These are phyloP conservation scores for Phymatocera aterrima DNA, from an alignment of 2,888 invertebrate genomes.

Conservation along the genomic window DNA sequence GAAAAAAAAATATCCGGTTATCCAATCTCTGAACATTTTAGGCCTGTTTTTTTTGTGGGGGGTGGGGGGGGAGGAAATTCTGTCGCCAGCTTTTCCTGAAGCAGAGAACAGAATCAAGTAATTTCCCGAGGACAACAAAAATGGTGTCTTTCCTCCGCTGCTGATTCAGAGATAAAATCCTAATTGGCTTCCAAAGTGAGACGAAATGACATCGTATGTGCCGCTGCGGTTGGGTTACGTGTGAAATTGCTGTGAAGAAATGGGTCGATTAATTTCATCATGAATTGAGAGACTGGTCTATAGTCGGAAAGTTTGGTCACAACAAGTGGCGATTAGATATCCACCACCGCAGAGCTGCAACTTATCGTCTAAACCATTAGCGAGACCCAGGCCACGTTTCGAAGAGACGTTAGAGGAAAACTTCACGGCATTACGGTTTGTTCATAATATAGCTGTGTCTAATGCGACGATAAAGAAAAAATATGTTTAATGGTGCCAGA, in stretches of 20 bases:
- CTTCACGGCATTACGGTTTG: neutral
- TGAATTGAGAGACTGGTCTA: neutral
- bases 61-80: too few relatives aligned
- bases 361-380: neutral
- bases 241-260: neutral
- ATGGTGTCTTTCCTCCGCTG: neutral
- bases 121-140: neutral
- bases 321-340: neutral
- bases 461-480: neutral
- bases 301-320: neutral
- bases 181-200: neutral
- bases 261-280: neutral
- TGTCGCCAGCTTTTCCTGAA: too few relatives aligned
- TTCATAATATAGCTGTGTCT: neutral
- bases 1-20: neutral
- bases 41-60: too few relatives aligned
- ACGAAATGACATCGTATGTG: neutral
- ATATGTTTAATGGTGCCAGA: neutral
- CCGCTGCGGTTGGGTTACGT: neutral
- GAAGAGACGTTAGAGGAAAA: neutral
- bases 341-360: neutral
- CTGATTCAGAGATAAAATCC: neutral
- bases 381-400: neutral
- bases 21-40: neutral
- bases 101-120: neutral